These are phyloP conservation scores for Antheraea pernyi DNA, from an alignment of 1,140 invertebrate species.

Conservation along the genomic window DNA sequence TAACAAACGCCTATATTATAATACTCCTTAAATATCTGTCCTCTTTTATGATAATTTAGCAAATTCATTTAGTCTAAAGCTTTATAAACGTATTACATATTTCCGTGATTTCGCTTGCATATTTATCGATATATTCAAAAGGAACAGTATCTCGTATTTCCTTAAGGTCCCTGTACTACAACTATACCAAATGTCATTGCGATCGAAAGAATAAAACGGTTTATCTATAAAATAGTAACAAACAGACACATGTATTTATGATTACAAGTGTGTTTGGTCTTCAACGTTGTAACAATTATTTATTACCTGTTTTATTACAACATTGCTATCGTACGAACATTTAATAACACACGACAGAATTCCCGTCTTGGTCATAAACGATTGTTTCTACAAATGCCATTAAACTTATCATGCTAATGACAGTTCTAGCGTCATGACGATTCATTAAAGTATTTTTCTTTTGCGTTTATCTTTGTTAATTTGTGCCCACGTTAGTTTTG, in stretches of 20 bases:
- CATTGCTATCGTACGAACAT: neutral
- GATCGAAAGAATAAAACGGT: no score
- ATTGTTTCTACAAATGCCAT: neutral
- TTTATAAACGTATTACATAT: neutral
- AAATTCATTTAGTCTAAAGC: neutral
- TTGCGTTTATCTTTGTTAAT: neutral
- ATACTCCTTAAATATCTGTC: no score
- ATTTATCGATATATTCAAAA: no score
- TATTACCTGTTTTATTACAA: neutral
- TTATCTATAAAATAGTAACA: no score
- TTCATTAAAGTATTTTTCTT: slow-evolving; percentile 6
- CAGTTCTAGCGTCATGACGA: slow-evolving; percentile 2
- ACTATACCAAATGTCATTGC: no score
- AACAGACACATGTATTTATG: no score
- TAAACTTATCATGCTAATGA: neutral
- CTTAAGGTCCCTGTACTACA: no score
- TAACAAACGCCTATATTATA: no score
- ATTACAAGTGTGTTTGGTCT: no score
- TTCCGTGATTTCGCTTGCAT: no score
- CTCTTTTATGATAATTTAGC: neutral
- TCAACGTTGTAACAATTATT: neutral
- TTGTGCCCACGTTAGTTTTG: neutral
- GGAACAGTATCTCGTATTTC: no score
- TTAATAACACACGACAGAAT: neutral
- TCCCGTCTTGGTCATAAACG: neutral